A percentile compares a stretch with the other conserved stretches of the same genome.
Evolutionary conservation across 2,888 invertebrate genomes (phyloP).

Genomic region (Clitarchus hookeri): DNA sequence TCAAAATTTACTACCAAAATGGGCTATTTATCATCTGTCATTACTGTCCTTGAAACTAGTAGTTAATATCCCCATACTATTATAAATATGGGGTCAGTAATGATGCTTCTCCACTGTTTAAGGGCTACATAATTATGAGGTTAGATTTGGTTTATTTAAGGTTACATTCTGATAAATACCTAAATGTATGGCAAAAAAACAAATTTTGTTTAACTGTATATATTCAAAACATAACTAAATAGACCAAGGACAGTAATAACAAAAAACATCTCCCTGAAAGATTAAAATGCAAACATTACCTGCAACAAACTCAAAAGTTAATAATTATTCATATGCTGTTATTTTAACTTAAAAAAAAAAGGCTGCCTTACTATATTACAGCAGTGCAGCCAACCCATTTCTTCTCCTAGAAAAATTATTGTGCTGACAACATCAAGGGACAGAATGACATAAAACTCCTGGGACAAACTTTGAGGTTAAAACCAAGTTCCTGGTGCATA

Average conservation of each 20-base stretch:
- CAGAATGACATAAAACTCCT: not conserved
- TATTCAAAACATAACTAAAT: not conserved
- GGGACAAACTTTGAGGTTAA: not conserved
- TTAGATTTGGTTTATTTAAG: no score
- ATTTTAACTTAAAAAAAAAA: not conserved
- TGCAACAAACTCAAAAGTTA: not conserved
- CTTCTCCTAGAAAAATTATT: not conserved
- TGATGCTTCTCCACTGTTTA: no score
- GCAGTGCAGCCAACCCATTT: no score
- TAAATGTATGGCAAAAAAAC: no score
- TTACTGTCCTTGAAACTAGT: no score
- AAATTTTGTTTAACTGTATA: not conserved
- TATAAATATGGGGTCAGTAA: no score
- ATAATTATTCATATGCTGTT: not conserved
- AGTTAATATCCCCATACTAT: no score
- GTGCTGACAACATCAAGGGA: not conserved
- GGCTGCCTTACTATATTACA: no score
- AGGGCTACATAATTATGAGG: no score
- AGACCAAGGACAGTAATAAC: not conserved
- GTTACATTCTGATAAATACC: no score
- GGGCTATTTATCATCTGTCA: no score
- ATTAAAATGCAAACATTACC: not conserved
- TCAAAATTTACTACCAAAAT: no score
- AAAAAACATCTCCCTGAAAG: not conserved
- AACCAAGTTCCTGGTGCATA: not conserved